Conservation (phyloP, 2,113 vertebrate genomes). For the Paratilapia polleni region DNA sequence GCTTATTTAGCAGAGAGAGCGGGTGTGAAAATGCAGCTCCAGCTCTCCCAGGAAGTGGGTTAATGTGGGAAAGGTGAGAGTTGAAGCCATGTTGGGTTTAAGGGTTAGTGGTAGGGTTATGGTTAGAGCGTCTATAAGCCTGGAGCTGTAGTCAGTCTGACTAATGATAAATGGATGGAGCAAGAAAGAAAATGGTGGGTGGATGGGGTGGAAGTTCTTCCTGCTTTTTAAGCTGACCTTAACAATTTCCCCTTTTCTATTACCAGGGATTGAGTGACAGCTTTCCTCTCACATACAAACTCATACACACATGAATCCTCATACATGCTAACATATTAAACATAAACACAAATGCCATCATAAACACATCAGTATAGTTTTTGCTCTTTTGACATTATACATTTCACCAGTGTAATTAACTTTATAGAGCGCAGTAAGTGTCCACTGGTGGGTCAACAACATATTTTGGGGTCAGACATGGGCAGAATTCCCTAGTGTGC, state of each 20-base stretch:
- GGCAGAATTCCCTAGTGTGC: conserved; percentile 48
- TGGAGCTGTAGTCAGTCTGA: conserved; percentile 30
- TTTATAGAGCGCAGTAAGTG: background rate
- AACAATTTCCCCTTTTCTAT: conserved; percentile 3
- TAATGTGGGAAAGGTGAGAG: conserved; percentile 61
- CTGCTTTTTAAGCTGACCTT: conserved; percentile 7
- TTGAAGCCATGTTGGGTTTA: conserved; percentile 30
- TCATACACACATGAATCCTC: background rate
- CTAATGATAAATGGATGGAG: conserved; percentile 55
- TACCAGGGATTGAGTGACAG: background rate
- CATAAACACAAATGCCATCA: background rate
- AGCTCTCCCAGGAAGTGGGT: conserved; percentile 42
- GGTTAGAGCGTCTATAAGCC: conserved; percentile 31
- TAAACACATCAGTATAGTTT: background rate
- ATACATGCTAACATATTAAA: background rate
- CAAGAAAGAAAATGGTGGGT: conserved; percentile 14
- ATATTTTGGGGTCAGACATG: conserved; percentile 23
- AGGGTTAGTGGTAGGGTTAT: conserved; percentile 49
- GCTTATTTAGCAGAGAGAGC: too few species aligned
- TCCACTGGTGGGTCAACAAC: background rate
- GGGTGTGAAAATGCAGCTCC: background rate
- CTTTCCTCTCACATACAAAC: background rate
- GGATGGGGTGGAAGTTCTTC: background rate
- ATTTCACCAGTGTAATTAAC: background rate
- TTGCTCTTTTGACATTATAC: background rate